Evolutionary conservation across 1,140 invertebrate genomes (phyloP), one percentile per base, ranked within the genome.

Genomic region (Aphaenogaster rudis): DNA sequence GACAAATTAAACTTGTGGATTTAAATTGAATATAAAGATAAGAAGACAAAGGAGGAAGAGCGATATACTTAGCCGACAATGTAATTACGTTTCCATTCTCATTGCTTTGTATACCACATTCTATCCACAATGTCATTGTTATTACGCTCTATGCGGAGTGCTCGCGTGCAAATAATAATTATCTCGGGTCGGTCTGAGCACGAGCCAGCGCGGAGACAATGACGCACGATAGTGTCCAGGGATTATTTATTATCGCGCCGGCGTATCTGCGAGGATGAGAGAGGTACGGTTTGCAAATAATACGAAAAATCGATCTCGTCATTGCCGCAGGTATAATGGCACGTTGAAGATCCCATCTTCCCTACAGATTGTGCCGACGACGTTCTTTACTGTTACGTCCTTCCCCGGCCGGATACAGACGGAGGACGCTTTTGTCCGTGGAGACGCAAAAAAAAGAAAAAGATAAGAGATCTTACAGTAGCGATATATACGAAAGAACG

Each of bases 151-250:
- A 39, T 74, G 69, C 54, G n/a, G 54, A 74, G 54, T 59, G 21
- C 42, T 84, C 45, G 69, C 69, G 69, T 84, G 80, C 80, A 84
- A 84, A 84, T 84, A 84, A 84, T 84, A 84, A 84, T 84, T 84
- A 84, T 84, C 54, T 50, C 54, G 33, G 54, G 54, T 84, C 33
- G 69, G 80, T 76, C 54, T 50, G 42, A 76, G 54, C 11, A 63
- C 63, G 78, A 78, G 48, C 48, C 45, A 48, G 13, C 42, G 33
- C 15, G 21, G 28, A 63, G 69, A 76, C 67, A 74, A 48, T 42
- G 42, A 42, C 13, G 36, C 50, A 42, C 39, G 54, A 74, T 48
- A 84, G 48, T 66, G 36, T 63, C 63, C 11, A 76, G 69, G 33
- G 42, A 84, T 76, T 76, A 84, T 76, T 84, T 76, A 84, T 84